Evolutionary conservation across 2,797 vertebrate genomes (phyloP).

Genomic region (Halcyon leucocephala): DNA sequence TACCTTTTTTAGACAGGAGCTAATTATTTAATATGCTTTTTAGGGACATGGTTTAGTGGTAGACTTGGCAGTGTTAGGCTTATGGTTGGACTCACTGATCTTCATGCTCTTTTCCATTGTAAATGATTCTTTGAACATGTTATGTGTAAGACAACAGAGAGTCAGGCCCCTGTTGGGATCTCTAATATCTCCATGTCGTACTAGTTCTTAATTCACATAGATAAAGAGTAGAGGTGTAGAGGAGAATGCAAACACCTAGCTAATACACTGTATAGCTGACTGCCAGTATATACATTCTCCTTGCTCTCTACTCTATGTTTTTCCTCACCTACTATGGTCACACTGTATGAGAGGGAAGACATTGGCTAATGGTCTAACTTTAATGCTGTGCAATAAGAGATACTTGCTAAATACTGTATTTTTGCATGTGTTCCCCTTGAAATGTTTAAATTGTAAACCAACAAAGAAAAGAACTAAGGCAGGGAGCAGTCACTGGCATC

Average conservation of each 20-base stretch:
- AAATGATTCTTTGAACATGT: neutral
- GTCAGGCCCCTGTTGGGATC: neutral
- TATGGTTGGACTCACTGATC: neutral
- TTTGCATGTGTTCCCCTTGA: neutral
- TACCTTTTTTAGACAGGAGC: neutral
- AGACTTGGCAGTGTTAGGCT: neutral
- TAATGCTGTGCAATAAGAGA: neutral
- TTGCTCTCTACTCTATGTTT: neutral
- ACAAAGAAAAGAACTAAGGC: neutral
- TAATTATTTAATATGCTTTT: neutral
- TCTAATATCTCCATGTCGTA: neutral
- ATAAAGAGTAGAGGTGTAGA: neutral
- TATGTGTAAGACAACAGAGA: rapidly evolving
- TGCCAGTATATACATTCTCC: neutral
- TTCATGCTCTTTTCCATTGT: neutral
- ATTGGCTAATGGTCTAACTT: neutral
- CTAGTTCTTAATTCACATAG: neutral
- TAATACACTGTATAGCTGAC: neutral
- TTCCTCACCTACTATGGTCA: neutral
- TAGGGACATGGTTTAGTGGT: neutral
- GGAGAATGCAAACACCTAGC: neutral
- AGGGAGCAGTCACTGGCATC: neutral
- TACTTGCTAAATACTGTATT: neutral
- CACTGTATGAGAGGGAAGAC: neutral
- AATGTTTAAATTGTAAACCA: neutral